Base-by-base conservation (phyloP, 2,797 vertebrate genomes). In the Esox masquinongy region DNA sequence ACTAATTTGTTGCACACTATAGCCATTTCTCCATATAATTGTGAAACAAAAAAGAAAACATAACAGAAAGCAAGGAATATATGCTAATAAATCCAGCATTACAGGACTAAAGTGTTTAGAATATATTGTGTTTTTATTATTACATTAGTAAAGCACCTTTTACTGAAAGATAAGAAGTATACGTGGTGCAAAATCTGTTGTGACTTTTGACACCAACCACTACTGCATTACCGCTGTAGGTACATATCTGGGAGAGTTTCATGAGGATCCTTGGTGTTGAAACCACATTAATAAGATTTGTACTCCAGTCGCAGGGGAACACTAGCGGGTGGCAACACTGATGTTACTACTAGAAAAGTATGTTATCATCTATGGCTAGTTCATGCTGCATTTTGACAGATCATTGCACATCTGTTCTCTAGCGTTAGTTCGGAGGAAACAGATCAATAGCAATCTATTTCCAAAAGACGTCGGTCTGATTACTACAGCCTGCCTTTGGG, bases 401-500 rank as follows among this genome's bases (percentile, higher is more conserved):
- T 70, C 71, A 59, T 64, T 70, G 68, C 72, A 74, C 83, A 74
- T 83, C 73, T 76, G 63, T 67, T 63, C 70, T 75, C 68, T 70
- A 61, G 56, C 68, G 76, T 79, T 80, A 75, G 80, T 83, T 82
- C 77, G 56, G 50, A 79, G 51, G 49, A 78, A 80, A 76, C 49
- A 73, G 79, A 84, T 84, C 82, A 76, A 86, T 84, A 84, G 76
- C 77, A 80, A 76, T 84, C 74, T 82, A 71, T 82, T 79, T 75
- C 70, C 16, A 73, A 79, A 79, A 75, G 50, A 19, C 56, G 66
- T 68, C 63, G 49, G 50, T 73, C 64, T 74, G 78, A 80, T 82
- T 72, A 63, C 56, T 50, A 82, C 76, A 49, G 72, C 59, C 47
- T 77, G 72, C 59, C 61, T 73, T 59, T 68, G 68, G 80, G 61